phyloP scores from a whole-genome alignment of 1,140 invertebrate species.

The Holotrichia oblita region DNA sequence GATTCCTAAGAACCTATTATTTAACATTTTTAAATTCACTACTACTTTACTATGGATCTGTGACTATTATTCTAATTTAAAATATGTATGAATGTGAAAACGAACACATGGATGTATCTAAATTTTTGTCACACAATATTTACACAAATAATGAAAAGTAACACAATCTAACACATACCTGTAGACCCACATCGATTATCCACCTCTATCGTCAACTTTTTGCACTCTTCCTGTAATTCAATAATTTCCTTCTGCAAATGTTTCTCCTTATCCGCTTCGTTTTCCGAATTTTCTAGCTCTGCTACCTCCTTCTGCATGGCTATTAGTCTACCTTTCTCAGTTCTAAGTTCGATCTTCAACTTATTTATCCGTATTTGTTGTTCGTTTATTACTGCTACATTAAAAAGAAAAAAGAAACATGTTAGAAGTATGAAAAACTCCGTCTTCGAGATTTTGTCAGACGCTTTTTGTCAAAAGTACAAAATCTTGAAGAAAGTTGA shows the following conservation, averaged over 20 bases:
- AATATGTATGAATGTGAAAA: too few species aligned
- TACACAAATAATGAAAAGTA: too few species aligned
- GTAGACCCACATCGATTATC: slow-evolving; percentile 55
- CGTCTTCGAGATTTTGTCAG: not conserved
- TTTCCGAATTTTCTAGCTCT: slow-evolving; percentile 60
- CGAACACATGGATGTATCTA: too few species aligned
- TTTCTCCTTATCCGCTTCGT: slow-evolving; percentile 50
- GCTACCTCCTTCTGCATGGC: slow-evolving; percentile 68
- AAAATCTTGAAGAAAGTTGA: too few species aligned
- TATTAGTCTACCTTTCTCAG: slow-evolving; percentile 66
- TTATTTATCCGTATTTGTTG: slow-evolving; percentile 68
- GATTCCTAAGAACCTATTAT: too few species aligned
- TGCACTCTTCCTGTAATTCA: slow-evolving; percentile 69
- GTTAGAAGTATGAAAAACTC: not conserved
- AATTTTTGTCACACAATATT: too few species aligned
- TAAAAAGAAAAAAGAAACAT: slow-evolving; percentile 44
- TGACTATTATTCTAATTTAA: too few species aligned
- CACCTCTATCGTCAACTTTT: slow-evolving; percentile 65
- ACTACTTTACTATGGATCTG: too few species aligned
- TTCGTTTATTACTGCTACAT: slow-evolving; percentile 63
- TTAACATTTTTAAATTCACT: too few species aligned
- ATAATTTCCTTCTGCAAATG: slow-evolving; percentile 69
- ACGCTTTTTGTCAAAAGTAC: not conserved
- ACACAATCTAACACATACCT: slow-evolving; percentile 11
- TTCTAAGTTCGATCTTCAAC: slow-evolving; percentile 65